These are phyloP conservation scores for Mesorhabditis belari DNA, from an alignment of 2,888 invertebrate genomes.

Conservation along the genomic window DNA sequence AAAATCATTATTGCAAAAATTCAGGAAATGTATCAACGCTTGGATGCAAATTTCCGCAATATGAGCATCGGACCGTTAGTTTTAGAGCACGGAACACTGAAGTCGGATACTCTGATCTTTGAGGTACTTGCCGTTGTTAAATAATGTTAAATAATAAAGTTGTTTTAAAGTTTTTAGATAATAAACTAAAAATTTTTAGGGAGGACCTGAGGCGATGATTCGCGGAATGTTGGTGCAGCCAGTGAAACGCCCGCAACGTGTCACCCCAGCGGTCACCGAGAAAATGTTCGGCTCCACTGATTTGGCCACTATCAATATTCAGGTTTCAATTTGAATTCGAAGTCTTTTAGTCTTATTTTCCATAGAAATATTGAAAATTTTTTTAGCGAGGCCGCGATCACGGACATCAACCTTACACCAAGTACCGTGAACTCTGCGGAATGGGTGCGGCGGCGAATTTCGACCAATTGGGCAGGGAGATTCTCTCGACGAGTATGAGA, in stretches of 20 bases:
- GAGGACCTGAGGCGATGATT: constrained; percentile 87
- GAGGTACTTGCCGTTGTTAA: constrained; percentile 13
- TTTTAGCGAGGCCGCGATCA: constrained; percentile 75
- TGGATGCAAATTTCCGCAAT: constrained; percentile 75
- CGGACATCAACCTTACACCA: constrained; percentile 74
- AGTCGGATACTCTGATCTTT: constrained; percentile 55
- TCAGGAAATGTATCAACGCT: constrained; percentile 68
- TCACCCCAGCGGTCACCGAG: constrained; percentile 87
- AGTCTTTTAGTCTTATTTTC: not conserved
- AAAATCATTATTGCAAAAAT: constrained; percentile 58
- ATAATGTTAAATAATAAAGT: not conserved
- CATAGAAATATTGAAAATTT: constrained; percentile 50
- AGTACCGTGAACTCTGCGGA: constrained; percentile 78
- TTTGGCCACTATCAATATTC: constrained; percentile 87
- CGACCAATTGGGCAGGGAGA: constrained; percentile 57
- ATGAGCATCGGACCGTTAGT: constrained; percentile 69
- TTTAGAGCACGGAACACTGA: constrained; percentile 85
- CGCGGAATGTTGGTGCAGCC: constrained; percentile 37
- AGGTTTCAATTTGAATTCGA: constrained; percentile 53
- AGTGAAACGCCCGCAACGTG: constrained; percentile 63
- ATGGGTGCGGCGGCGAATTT: constrained; percentile 64
- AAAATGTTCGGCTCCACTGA: constrained; percentile 68
- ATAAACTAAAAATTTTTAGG: constrained; percentile 65
- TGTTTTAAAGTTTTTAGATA: not conserved
- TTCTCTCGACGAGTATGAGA: constrained; percentile 37